Base-by-base conservation (phyloP, 2,888 invertebrate genomes). In the Heliconius erato region DNA sequence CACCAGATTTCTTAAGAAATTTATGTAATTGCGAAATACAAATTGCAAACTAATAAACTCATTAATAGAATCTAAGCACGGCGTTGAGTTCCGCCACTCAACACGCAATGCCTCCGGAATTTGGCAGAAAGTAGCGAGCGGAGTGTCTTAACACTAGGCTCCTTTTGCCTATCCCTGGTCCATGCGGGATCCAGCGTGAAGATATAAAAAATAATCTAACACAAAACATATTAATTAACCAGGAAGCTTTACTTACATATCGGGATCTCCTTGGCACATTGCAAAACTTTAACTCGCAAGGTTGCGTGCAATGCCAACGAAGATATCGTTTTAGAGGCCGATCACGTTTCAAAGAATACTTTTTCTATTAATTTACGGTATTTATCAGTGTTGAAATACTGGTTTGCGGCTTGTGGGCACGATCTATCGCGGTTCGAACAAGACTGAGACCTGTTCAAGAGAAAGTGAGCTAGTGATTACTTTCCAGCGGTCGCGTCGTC, bases 401-500 rank as follows among this genome's bases (percentile, higher is more conserved):
- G 32, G 77, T 65, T 40, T 74, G 67, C 72, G 40, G 76, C 40
- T 67, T 71, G 87, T 86, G 87, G 86, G 86, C 88, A 89, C 89
- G 88, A 89, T 88, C 84, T 84, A 85, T 85, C 86, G 88, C 90
- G 87, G 87, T 90, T 84, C 81, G 81, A 83, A 79, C 79, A 81
- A 86, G 86, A 82, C 82, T 83, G 83, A 87, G 89, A 92, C 94
- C 91, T 90, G 92, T 92, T 92, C 88, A 89, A 94, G 95, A 95
- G 95, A 95, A 95, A 95, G 95, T 95, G 95, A 92, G 91, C 87
- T 86, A 87, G 86, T 89, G 87, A 92, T 93, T 93, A 94, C 95
- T 95, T 95, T 95, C 95, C 91, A 94, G 88, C 89, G 90, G 90
- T 89, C 87, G 89, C 88, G 87, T 89, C 90, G 90, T 89, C 86